Base-by-base conservation (phyloP, 2,888 invertebrate genomes). In the Epinotia ramella region DNA sequence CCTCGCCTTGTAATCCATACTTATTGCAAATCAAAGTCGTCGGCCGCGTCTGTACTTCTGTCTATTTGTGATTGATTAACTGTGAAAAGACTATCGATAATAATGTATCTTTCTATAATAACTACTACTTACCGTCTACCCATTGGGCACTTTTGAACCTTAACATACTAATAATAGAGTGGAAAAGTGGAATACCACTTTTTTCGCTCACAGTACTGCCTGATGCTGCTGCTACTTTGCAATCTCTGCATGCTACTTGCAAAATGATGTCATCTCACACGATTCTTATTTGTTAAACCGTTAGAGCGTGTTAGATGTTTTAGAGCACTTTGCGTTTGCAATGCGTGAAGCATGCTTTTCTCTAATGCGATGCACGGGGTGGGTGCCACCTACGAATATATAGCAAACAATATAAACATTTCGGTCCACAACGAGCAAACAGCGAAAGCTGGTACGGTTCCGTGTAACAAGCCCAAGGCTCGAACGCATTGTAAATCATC, bases 401-500 rank as follows among this genome's bases (percentile, higher is more conserved):
- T 57, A 40, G 24, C 46, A 60, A 60, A 69, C 59, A 69, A 69
- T 69, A 46, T n/a, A 69, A 57, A 44, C 46, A 7, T 46, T 59
- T 6, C 12, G 46, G 59, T 69, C 59, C 59, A 46, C 46, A 60
- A 60, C n/a, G 69, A 69, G 40, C 69, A 59, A 69, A 46, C n/a
- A 46, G 69, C 59, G 69, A 69, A 69, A 69, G 69, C 69, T 69
- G 44, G 59, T 60, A 68, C 16, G 68, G 59, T 46, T 60, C 69
- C 59, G n/a, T 68, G 59, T 46, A 69, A 69, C 60, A 69, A 46
- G 83, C 84, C 82, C 81, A 79, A 77, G 84, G 78, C 69, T 40
- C 65, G 79, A 77, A 79, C 79, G 78, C 68, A 72, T 57, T 24
- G 80, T 84, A 84, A 83, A 84, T 84, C 82, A 84, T 83, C 80